Percentiles rank a stretch among this genome's conserved stretches.
These are phyloP conservation scores for Actinostola sp. DNA, from an alignment of 92 coral and sea anemone species.

Conservation along the genomic window DNA sequence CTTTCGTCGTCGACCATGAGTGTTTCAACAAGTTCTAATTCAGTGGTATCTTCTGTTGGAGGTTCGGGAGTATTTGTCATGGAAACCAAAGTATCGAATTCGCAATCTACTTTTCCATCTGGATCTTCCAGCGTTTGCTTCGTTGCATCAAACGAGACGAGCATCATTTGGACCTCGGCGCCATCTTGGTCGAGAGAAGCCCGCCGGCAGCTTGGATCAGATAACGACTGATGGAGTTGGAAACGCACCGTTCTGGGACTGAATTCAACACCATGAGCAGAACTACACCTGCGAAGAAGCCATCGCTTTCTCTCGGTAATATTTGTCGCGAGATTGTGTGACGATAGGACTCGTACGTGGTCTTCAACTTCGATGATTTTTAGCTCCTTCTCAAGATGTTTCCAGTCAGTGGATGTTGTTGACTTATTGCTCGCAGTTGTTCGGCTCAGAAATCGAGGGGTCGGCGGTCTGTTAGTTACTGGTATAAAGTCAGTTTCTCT, in stretches of 20 bases:
- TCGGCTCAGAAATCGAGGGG: slow-evolving; percentile 53
- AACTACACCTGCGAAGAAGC: slow-evolving; percentile 10
- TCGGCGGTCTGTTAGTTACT: slow-evolving; percentile 62
- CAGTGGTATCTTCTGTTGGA: not conserved
- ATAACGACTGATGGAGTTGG: not conserved
- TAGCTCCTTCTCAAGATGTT: slow-evolving; percentile 39
- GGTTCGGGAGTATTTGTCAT: slow-evolving; percentile 29
- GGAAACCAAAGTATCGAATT: slow-evolving; percentile 21
- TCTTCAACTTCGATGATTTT: slow-evolving; percentile 39
- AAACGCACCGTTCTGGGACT: not conserved
- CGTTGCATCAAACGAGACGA: not conserved
- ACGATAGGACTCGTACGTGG: slow-evolving; percentile 8
- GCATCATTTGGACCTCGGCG: not conserved
- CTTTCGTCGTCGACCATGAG: slow-evolving; percentile 17
- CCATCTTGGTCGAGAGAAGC: not conserved
- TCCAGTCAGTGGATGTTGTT: slow-evolving; percentile 15
- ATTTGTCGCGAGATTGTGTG: not conserved
- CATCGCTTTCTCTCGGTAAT: not conserved
- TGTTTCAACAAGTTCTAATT: not conserved
- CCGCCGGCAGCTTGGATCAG: slow-evolving; percentile 6
- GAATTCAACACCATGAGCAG: not conserved
- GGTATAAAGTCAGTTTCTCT: slow-evolving; percentile 53
- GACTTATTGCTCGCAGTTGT: slow-evolving; percentile 17
- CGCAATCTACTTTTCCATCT: slow-evolving; percentile 32
- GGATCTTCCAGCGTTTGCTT: slow-evolving; percentile 12